Evolutionary conservation across 2,113 vertebrate species (phyloP), one percentile per base, ranked within the genome.

Genomic region (Sterrhoptilus dennistouni): DNA sequence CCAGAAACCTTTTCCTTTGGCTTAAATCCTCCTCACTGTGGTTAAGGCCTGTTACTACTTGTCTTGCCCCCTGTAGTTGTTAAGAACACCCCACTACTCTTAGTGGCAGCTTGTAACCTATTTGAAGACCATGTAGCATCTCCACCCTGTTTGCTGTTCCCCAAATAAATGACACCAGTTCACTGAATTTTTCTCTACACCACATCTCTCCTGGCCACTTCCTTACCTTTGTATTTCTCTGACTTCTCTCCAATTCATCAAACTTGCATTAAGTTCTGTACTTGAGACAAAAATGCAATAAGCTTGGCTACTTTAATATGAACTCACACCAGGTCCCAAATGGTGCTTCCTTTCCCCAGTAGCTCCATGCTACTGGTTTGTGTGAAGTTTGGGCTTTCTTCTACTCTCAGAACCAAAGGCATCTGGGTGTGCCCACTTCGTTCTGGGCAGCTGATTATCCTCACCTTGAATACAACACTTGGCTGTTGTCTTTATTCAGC

Each of bases 361-460:
- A 53, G 54, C 42, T 84, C 35, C 60, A 1, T 11, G 21, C 33
- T 71, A 4, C 35, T 24, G 18, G 36, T 28, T 17, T 0, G 0
- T 54, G 6, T 50, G 65, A 63, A 45, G 21, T 54, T 29, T 36
- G 75, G 40, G 21, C 16, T 87, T 68, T 63, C 10, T 50, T 70
- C 9, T 22, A 0, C 60, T 59, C 40, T 29, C 50, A 87, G 14
- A 61, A 17, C 45, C 77, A 31, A 52, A 47, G 45, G 31, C n/a
- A 12, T 18, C 25, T 40, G 29, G 22, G 16, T 25, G 11, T 38
- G 24, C 16, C 53, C 7, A 3, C 19, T 47, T 74, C 56, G 69
- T 69, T 60, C 47, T 81, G 84, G 44, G 27, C 49, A 56, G 35
- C 29, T 91, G 36, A 5, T 87, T 59, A 12, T 69, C 61, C 7